Percentiles rank a stretch among this genome's conserved stretches.
phyloP scores from a whole-genome alignment of 2,888 invertebrate species.

The Oegoconia quadripuncta region DNA sequence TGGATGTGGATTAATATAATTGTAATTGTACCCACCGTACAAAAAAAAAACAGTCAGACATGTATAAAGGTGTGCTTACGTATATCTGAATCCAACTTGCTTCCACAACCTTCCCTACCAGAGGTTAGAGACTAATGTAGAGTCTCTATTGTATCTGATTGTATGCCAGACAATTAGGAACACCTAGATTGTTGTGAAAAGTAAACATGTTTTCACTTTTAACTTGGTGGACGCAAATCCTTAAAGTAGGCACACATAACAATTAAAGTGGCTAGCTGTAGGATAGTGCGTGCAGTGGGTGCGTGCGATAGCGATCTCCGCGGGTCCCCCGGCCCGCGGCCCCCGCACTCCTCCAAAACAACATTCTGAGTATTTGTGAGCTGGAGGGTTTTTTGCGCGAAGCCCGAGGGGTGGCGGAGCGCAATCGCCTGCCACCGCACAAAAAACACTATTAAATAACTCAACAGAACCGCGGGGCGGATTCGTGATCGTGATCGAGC shows the following conservation, averaged over 20 bases:
- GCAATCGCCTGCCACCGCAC: conserved; percentile 71
- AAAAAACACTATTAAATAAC: conserved; percentile 78
- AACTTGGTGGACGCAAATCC: conserved; percentile 11
- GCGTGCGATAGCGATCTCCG: conserved; percentile 77
- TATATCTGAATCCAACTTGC: too few relatives aligned
- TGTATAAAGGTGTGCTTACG: too few relatives aligned
- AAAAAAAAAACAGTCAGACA: too few relatives aligned
- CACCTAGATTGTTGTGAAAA: too few relatives aligned
- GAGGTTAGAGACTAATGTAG: too few relatives aligned
- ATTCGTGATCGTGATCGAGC: conserved; percentile 70
- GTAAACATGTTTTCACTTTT: too few relatives aligned
- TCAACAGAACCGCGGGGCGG: conserved; percentile 71
- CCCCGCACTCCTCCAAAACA: conserved; percentile 62
- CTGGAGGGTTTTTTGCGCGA: conserved; percentile 77
- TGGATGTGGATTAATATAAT: too few relatives aligned
- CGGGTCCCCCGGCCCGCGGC: conserved; percentile 38
- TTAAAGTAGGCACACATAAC: conserved; percentile 59
- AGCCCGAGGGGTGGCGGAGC: conserved; percentile 73
- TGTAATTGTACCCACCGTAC: too few relatives aligned
- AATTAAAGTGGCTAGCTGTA: conserved; percentile 72
- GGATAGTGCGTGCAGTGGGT: conserved; percentile 77
- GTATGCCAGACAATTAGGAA: too few relatives aligned
- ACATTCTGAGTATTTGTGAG: conserved; percentile 73
- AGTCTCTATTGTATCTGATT: too few relatives aligned
- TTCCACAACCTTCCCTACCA: too few relatives aligned